Conservation (phyloP, 2,113 vertebrate species). For the Lycaon pictus region DNA sequence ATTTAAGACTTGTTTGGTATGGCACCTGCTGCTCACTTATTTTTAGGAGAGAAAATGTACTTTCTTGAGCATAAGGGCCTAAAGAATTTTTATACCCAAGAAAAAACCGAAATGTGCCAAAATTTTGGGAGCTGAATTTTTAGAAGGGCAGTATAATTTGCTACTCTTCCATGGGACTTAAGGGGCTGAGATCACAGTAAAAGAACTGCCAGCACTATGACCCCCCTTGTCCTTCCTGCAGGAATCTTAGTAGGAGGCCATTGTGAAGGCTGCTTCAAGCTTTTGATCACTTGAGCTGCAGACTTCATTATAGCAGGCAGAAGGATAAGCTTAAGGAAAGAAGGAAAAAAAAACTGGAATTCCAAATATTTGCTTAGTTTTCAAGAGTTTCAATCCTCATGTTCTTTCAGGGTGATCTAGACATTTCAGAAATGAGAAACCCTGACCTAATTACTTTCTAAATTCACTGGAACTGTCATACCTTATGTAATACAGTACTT, state of each 20-base stretch:
- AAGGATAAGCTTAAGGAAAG: slow-evolving; percentile 35
- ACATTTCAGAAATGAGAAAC: slow-evolving; percentile 66
- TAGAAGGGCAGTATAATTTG: slow-evolving; percentile 60
- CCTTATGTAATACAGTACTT: neutral
- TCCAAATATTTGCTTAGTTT: slow-evolving; percentile 74
- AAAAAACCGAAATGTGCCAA: slow-evolving; percentile 74
- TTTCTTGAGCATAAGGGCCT: slow-evolving; percentile 76
- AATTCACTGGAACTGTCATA: neutral
- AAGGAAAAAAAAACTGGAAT: slow-evolving; percentile 50
- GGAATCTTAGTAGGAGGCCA: neutral
- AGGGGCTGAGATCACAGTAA: slow-evolving; percentile 14
- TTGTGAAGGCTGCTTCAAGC: neutral
- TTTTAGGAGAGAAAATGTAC: slow-evolving; percentile 82
- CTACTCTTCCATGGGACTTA: neutral
- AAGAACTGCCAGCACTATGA: neutral
- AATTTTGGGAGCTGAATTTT: slow-evolving; percentile 67
- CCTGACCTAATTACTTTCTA: slow-evolving; percentile 71
- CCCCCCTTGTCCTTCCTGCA: neutral
- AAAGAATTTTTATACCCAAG: slow-evolving; percentile 76
- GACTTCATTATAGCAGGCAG: slow-evolving; percentile 23
- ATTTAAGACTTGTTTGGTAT: slow-evolving; percentile 82
- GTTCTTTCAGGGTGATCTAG: slow-evolving; percentile 56
- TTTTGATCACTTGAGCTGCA: slow-evolving; percentile 57
- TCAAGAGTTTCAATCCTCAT: slow-evolving; percentile 35
- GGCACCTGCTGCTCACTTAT: slow-evolving; percentile 84